Base-by-base conservation (phyloP, 2,797 vertebrate species). In the Dromococcyx pavoninus region DNA sequence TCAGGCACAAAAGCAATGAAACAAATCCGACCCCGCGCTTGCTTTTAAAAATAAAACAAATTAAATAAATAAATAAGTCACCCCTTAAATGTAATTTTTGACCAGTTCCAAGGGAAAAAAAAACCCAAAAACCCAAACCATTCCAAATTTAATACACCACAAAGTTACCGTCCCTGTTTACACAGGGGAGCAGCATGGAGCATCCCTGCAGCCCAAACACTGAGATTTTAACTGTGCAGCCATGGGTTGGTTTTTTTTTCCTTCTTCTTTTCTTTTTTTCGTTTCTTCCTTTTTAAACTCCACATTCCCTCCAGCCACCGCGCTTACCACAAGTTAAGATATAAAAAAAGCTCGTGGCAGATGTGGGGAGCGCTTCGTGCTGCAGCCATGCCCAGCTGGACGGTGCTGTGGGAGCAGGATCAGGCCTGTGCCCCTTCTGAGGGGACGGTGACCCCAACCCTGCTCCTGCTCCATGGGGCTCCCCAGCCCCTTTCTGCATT, bases 321-420 rank as follows among this genome's bases (percentile, higher is more conserved):
- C 75, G 51, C 83, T 97, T 90, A 96, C 97, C 97, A 86, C 97
- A 98, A 95, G 90, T 5, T 8, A 12, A 30, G 90, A 35, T 96
- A 92, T 37, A 94, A 92, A 95, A 96, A 97, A 66, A 95, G 94
- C 82, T 86, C 51, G 1, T 70, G 91, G 91, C 78, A 96, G 98
- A 97, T 98, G 97, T 54, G 94, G 96, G 72, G 61, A 95, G 11
- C 6, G 48, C 32, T 97, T 97, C 98, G 97, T 96, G 97, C 93
- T 23, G 88, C 77, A n/a, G 11, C 22, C 13, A 51, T 53, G 51
- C 51, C 70, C 72, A 39, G 95, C 88, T 94, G 11, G 33, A 95
- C 86, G 85, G 62, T 66, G 78, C 66, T 82, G 48, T 0, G 58
- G 61, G 32, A 86, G 72, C 37, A 1, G 13, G 73, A 32, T 17